Conservation (phyloP, 1,140 invertebrate species). For the Zaprionus gabonicus region DNA sequence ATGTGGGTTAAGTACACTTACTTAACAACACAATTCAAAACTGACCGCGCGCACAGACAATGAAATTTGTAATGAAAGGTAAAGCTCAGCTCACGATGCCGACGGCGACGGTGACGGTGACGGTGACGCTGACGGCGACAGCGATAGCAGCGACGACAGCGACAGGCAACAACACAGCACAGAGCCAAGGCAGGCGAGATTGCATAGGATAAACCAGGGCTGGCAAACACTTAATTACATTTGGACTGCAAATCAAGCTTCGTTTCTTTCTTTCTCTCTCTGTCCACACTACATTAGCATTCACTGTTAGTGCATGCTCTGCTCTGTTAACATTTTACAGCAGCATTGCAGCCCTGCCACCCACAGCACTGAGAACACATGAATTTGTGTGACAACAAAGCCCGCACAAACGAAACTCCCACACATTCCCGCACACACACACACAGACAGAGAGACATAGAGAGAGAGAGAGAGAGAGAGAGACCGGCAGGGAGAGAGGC, state of each 20-base stretch:
- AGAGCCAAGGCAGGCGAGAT: slow-evolving; percentile 29
- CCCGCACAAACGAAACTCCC: slow-evolving; percentile 44
- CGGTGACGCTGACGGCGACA: slow-evolving; percentile 23
- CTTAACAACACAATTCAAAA: slow-evolving; percentile 77
- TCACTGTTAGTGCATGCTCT: neutral
- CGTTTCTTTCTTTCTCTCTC: neutral
- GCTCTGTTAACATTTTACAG: neutral
- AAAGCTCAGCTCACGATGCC: slow-evolving; percentile 49
- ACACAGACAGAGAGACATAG: neutral
- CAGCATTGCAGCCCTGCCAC: slow-evolving; percentile 25
- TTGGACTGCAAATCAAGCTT: neutral
- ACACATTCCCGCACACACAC: slow-evolving; percentile 32
- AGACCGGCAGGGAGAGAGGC: slow-evolving; percentile 30
- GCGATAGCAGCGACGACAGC: slow-evolving; percentile 10
- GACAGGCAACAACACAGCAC: slow-evolving; percentile 15
- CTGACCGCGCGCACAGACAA: slow-evolving; percentile 75
- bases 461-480: slow-evolving; percentile 2
- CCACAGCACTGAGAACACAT: slow-evolving; percentile 41
- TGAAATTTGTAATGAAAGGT: slow-evolving; percentile 66
- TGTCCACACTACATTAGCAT: neutral
- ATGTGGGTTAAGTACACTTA: slow-evolving; percentile 83
- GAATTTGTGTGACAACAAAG: slow-evolving; percentile 43
- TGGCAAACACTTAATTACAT: slow-evolving; percentile 5
- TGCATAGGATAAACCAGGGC: slow-evolving; percentile 46
- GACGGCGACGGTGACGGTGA: slow-evolving; percentile 23